Base-by-base conservation (phyloP, 2,797 vertebrate genomes). In the Ctenochaetus hawaiiensis region DNA sequence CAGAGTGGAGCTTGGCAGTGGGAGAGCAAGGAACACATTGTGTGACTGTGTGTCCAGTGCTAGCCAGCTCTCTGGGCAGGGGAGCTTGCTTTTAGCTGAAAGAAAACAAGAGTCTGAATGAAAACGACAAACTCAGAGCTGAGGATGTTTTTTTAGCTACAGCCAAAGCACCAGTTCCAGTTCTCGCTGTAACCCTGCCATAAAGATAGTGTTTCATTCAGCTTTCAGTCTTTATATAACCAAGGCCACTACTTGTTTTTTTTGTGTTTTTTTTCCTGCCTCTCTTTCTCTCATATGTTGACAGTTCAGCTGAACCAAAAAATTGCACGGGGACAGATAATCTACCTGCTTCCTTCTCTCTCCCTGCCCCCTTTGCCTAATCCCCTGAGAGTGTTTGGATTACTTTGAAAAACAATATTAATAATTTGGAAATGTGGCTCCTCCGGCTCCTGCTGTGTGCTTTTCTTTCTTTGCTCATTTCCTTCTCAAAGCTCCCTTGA, bases 41-140 rank as follows among this genome's bases (percentile, higher is more conserved):
- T 91, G 87, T 83, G 90, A 90, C 88, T 90, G 78, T 82, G 86
- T 85, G 89, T 92, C 90, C 91, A 85, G 85, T 23, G 79, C 81
- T 82, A 83, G 90, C 89, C 91, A 91, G 92, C 86, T 88, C 85
- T 90, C 90, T 79, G 86, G 87, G 84, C 84, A 88, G 90, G 85
- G 81, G 75, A 87, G 78, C 88, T 91, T 86, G 89, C 90, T 88
- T 92, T 90, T 85, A 89, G 88, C 90, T 90, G 85, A 93, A 92
- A 92, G 90, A 93, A 93, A 94, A 93, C 93, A 93, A 90, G 87
- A 92, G 81, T 88, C 88, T 91, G 89, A 92, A 91, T 93, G 90
- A 94, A 93, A 91, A 92, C 75, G 87, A 93, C 89, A 89, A 88
- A 84, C 90, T 91, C 81, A 88, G 90, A 93, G 90, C 88, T 82